phyloP scores from a whole-genome alignment of 2,113 vertebrate species.

The Carassius gibelio region DNA sequence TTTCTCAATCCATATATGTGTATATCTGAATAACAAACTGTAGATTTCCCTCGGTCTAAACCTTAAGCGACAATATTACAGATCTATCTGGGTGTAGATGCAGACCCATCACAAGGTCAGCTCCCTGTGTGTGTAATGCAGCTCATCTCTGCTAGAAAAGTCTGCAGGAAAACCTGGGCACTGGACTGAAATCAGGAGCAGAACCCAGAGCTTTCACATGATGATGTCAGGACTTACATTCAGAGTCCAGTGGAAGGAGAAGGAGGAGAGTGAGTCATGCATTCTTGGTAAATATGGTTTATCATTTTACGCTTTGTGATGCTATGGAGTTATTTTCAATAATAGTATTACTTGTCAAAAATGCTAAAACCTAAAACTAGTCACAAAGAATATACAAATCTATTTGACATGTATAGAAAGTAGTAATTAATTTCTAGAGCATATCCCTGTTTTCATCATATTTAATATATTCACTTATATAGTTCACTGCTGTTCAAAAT shows the following conservation, averaged over 20 bases:
- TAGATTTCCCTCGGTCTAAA: neutral
- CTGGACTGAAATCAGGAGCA: conserved; percentile 23
- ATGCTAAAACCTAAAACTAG: neutral
- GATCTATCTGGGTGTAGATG: neutral
- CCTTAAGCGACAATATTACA: neutral
- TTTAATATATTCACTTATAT: neutral
- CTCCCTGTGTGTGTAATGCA: conserved; percentile 14
- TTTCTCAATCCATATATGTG: neutral
- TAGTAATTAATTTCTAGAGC: neutral
- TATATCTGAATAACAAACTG: neutral
- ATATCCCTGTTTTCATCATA: neutral
- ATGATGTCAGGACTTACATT: conserved; percentile 23
- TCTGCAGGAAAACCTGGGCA: conserved; percentile 25
- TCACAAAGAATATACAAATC: neutral
- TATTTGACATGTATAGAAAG: neutral
- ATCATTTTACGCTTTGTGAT: neutral
- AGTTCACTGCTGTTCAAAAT: neutral
- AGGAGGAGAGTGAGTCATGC: neutral
- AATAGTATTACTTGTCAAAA: neutral
- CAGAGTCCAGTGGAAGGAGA: conserved; percentile 10
- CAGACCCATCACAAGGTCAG: conserved; percentile 5
- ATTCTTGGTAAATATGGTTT: neutral
- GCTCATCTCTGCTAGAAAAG: neutral
- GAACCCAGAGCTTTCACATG: neutral
- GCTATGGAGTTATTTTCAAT: neutral